Base-by-base conservation (phyloP, 2,888 invertebrate species). In the Azorinus chamasolen region DNA sequence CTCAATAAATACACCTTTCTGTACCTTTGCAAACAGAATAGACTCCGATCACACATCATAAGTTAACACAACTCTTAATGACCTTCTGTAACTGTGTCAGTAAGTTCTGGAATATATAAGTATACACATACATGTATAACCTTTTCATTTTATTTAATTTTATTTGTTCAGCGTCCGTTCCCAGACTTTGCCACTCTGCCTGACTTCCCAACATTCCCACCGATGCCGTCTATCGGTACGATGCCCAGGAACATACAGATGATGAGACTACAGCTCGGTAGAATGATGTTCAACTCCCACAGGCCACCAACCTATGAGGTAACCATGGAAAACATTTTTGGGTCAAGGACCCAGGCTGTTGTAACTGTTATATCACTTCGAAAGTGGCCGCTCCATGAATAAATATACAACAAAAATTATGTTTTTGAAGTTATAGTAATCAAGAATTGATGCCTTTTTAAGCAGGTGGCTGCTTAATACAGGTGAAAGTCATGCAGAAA, bases 241-340 rank as follows among this genome's bases (percentile, higher is more conserved):
- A 71, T 91, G 59, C 89, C 90, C 50, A 83, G 89, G 55, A 90
- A 89, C 70, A 72, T 85, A 32, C 83, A 83, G 74, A 86, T 95
- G 93, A 86, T 95, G 93, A 82, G 88, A 45, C 76, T 95, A 92
- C 85, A 87, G 57, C 79, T 89, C 10, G 86, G 88, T 24, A 94
- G 95, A 57, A 95, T 95, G 84, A 95, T 95, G 81, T 94, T 95
- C 83, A 81, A 78, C 54, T 65, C 81, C 0, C 95, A 95, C 87
- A 94, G 95, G 58, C 94, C 95, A 58, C 90, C 88, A 6, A 87
- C 89, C 16, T 88, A 88, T 72, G 90, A 90, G 88, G 90, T 90
- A 76, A 50, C 25, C 8, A 14, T 27, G 8, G 45, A n/a, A n/a
- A n/a, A n/a, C n/a, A n/a, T n/a, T n/a, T n/a, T 10, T 16, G 12